Conservation (phyloP, 2,797 vertebrate species). For the Phaenicophaeus curvirostris region DNA sequence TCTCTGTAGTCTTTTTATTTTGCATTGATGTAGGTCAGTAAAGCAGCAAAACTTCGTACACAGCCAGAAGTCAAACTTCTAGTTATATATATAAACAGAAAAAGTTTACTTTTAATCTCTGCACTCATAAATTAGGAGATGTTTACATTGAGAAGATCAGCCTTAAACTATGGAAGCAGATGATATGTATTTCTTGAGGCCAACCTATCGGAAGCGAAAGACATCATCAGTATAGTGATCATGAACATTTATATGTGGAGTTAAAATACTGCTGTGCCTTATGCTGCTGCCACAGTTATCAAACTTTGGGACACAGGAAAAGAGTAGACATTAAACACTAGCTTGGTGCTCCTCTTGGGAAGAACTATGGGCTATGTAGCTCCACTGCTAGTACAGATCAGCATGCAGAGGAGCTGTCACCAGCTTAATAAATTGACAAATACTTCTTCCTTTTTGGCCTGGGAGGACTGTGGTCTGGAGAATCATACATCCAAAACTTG, state of each 20-base stretch:
- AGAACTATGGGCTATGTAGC: background rate
- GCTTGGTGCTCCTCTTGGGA: background rate
- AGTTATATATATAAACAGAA: background rate
- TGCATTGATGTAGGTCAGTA: slow-evolving; percentile 42
- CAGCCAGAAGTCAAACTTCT: slow-evolving; percentile 1
- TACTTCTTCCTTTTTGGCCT: background rate
- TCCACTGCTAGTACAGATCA: background rate
- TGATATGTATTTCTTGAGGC: background rate
- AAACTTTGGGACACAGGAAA: background rate
- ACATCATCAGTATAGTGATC: background rate
- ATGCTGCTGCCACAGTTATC: background rate
- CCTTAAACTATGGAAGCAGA: background rate
- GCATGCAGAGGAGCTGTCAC: background rate
- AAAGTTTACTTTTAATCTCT: background rate
- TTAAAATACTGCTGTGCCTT: background rate
- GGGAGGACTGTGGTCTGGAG: background rate
- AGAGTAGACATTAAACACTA: background rate
- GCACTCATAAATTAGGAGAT: background rate
- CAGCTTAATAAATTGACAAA: background rate
- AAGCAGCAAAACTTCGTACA: slow-evolving; percentile 27
- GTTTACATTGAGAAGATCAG: background rate
- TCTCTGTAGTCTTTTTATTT: slow-evolving; percentile 47
- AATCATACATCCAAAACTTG: background rate
- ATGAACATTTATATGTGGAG: background rate
- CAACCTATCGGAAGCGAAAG: background rate